These are phyloP conservation scores for Thalassarche chlororhynchos DNA, from an alignment of 2,113 vertebrate genomes.

Conservation along the genomic window DNA sequence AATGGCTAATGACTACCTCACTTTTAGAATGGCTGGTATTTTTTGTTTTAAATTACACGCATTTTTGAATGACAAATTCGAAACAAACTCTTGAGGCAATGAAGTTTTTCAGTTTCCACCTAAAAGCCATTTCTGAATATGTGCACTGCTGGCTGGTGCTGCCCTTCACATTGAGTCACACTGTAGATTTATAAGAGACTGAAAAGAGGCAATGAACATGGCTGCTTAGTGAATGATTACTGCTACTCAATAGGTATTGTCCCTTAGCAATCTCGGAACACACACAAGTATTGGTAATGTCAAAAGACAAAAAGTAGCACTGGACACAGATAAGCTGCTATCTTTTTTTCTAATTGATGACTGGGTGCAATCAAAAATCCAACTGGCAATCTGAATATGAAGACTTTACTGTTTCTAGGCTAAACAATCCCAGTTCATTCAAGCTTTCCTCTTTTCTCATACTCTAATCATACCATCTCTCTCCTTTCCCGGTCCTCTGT, in stretches of 20 bases:
- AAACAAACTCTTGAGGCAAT: neutral
- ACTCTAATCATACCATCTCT: neutral
- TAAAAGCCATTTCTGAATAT: neutral
- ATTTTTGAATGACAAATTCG: neutral
- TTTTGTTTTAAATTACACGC: neutral
- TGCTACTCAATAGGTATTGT: neutral
- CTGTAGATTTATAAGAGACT: neutral
- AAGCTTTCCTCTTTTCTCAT: neutral
- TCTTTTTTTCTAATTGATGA: neutral
- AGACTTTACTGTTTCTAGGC: neutral
- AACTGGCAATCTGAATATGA: neutral
- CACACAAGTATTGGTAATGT: neutral
- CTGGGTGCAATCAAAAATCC: neutral
- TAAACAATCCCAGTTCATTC: neutral
- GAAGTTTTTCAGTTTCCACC: neutral
- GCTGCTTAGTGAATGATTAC: neutral
- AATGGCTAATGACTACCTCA: neutral
- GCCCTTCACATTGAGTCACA: fast-evolving
- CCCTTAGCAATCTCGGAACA: neutral
- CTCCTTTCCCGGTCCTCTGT: neutral
- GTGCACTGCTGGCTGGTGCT: neutral
- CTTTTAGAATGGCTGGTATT: neutral
- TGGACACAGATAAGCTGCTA: neutral
- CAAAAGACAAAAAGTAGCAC: neutral
- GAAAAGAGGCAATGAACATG: neutral